phyloP scores from a whole-genome alignment of 2,113 vertebrate genomes.

The Meles meles region DNA sequence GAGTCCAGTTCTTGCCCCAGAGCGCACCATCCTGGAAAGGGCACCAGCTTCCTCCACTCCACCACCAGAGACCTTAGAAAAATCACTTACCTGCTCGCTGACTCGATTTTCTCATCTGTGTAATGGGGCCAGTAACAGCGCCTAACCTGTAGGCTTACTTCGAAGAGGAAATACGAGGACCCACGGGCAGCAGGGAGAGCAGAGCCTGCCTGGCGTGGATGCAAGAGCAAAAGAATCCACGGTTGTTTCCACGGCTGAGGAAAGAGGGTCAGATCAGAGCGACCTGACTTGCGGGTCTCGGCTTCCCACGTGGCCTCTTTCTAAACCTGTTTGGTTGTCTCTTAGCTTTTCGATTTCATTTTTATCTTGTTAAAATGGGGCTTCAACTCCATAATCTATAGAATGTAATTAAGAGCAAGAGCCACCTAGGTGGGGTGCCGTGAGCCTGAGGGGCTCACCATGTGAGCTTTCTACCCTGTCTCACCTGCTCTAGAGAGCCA shows the following conservation, averaged over 20 bases:
- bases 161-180: too few species aligned
- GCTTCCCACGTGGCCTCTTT: neutral
- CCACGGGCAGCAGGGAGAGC: neutral
- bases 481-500: neutral
- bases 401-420: neutral
- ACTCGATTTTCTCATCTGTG: neutral
- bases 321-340: neutral
- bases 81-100: neutral
- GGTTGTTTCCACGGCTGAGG: neutral
- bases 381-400: neutral
- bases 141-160: neutral
- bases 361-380: neutral
- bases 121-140: neutral
- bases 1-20: neutral
- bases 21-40: neutral
- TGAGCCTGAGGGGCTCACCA: neutral
- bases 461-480: neutral
- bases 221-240: accelerated
- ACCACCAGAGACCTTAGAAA: neutral
- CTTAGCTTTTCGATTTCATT: neutral
- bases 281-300: neutral
- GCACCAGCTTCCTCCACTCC: neutral
- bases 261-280: neutral
- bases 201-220: neutral
- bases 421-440: neutral